Conservation (phyloP, 2,113 vertebrate genomes). For the Pontoporia blainvillei region DNA sequence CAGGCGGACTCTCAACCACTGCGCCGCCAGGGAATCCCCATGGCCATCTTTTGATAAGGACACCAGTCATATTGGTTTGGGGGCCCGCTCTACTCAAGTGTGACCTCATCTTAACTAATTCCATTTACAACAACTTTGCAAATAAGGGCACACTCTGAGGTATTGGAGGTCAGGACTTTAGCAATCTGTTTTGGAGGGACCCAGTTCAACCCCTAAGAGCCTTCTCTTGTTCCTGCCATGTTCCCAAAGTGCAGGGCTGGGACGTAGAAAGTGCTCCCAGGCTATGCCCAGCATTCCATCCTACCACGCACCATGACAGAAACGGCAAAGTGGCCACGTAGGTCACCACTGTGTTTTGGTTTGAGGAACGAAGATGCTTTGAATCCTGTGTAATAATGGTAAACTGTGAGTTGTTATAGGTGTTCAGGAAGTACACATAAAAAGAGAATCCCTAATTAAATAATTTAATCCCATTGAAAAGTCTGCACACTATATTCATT, state of each 20-base stretch:
- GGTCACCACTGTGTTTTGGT: background rate
- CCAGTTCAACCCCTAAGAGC: background rate
- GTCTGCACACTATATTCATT: background rate
- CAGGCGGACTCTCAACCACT: too few species aligned
- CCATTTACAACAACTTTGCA: background rate
- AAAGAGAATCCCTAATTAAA: background rate
- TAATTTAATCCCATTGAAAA: background rate
- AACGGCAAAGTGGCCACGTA: background rate
- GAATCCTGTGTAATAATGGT: background rate
- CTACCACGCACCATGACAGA: background rate
- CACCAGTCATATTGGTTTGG: background rate
- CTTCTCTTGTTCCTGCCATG: background rate
- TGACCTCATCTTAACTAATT: background rate
- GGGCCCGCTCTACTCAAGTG: too few species aligned
- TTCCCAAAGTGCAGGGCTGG: background rate
- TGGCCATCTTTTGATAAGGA: background rate
- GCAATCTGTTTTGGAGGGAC: background rate
- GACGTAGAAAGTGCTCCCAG: background rate
- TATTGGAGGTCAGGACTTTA: background rate
- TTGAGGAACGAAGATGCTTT: background rate
- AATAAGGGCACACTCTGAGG: background rate
- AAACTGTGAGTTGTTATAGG: background rate
- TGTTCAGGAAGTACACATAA: background rate
- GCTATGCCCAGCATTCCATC: background rate
- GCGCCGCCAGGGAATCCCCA: too few species aligned